Conservation (phyloP, 2,113 vertebrate species). For the Festucalex cinctus region DNA sequence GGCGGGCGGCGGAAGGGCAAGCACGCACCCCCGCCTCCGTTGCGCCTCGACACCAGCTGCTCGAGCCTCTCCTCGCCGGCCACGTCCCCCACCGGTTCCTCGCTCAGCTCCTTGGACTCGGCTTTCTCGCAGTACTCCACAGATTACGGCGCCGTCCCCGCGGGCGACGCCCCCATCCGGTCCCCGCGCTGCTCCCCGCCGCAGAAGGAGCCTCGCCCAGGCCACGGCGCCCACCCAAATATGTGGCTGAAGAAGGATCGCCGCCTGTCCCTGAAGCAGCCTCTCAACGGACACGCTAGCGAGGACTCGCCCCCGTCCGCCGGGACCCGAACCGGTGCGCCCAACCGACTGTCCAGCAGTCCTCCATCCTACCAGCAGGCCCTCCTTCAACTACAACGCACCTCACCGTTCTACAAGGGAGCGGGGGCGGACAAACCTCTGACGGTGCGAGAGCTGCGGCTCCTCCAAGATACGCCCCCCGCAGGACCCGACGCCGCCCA, state of each 20-base stretch:
- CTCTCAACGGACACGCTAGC: slow-evolving; percentile 43
- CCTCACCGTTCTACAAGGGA: slow-evolving; percentile 53
- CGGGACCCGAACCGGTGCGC: not conserved
- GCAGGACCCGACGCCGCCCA: slow-evolving; percentile 28
- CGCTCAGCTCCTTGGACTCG: slow-evolving; percentile 85
- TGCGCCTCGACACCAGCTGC: slow-evolving; percentile 78
- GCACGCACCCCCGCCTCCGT: slow-evolving; percentile 62
- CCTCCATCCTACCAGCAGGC: slow-evolving; percentile 66
- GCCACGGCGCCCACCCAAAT: slow-evolving; percentile 73
- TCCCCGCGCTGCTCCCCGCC: slow-evolving; percentile 51
- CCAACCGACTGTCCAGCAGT: slow-evolving; percentile 29
- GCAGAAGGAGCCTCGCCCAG: slow-evolving; percentile 42
- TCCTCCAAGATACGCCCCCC: slow-evolving; percentile 34
- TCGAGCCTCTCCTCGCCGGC: slow-evolving; percentile 87
- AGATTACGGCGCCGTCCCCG: slow-evolving; percentile 73
- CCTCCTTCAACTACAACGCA: slow-evolving; percentile 53
- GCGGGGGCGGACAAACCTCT: slow-evolving; percentile 45
- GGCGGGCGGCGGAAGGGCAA: slow-evolving; percentile 69
- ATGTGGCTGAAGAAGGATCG: slow-evolving; percentile 76
- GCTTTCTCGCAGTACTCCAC: slow-evolving; percentile 90
- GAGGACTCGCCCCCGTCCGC: slow-evolving; percentile 49
- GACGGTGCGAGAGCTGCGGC: slow-evolving; percentile 50
- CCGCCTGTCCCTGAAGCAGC: slow-evolving; percentile 72
- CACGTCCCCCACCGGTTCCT: slow-evolving; percentile 83
- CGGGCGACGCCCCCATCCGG: slow-evolving; percentile 41